Evolutionary conservation across 1,140 invertebrate species (phyloP).

Genomic region (Chionoecetes opilio): DNA sequence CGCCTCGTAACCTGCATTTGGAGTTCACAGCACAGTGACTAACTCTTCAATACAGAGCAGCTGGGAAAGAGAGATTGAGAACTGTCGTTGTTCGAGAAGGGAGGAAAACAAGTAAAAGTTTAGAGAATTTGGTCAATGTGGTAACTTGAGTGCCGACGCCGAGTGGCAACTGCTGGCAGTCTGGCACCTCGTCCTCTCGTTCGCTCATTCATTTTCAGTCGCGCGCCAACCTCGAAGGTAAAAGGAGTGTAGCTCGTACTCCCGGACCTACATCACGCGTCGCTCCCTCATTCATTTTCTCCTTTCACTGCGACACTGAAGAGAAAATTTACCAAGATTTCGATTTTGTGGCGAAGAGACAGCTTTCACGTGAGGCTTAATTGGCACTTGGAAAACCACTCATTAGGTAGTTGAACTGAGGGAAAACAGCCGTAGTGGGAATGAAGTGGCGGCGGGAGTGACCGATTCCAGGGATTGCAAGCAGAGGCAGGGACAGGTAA

Average conservation of each 20-base stretch:
- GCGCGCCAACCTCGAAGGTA: neutral
- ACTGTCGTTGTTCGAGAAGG: neutral
- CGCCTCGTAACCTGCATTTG: neutral
- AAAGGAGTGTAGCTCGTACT: neutral
- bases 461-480: neutral
- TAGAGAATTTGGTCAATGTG: neutral
- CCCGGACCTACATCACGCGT: neutral
- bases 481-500: neutral
- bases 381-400: neutral
- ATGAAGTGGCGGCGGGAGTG: neutral
- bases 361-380: neutral
- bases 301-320: neutral
- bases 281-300: neutral
- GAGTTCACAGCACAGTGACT: neutral
- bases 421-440: neutral
- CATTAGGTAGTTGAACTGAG: neutral
- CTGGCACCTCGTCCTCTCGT: neutral
- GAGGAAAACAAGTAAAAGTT: neutral
- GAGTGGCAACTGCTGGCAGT: neutral
- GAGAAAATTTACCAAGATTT: neutral
- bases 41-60: neutral
- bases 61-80: neutral
- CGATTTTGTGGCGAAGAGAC: neutral
- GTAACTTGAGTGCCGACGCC: neutral
- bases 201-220: neutral